Percentiles rank a stretch among this genome's conserved stretches.
Evolutionary conservation across 2,888 invertebrate genomes (phyloP).

Genomic region (Leptothorax acervorum): DNA sequence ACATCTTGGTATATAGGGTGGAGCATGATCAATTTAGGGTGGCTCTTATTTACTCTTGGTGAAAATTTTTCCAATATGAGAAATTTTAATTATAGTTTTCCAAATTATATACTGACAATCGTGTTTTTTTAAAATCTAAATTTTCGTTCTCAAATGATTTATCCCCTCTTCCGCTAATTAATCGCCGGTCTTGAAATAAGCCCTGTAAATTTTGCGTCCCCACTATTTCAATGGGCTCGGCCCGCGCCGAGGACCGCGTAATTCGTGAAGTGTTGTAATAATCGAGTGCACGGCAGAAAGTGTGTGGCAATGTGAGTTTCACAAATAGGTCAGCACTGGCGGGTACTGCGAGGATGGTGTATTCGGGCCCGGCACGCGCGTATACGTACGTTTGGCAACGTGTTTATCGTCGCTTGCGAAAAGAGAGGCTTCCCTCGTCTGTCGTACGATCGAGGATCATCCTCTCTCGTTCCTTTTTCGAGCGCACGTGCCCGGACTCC

Average conservation of each 20-base stretch:
- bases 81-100: background rate
- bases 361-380: slow-evolving; percentile 66
- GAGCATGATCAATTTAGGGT: slow-evolving; percentile 89
- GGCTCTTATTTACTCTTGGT: too few relatives aligned
- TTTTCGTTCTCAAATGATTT: background rate
- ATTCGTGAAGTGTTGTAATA: slow-evolving; percentile 77
- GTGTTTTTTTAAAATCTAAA: background rate
- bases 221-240: slow-evolving; percentile 22
- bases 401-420: slow-evolving; percentile 79
- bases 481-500: slow-evolving; percentile 17
- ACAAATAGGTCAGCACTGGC: slow-evolving; percentile 82
- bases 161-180: background rate
- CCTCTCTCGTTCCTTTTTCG: slow-evolving; percentile 23
- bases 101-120: background rate
- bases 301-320: slow-evolving; percentile 81
- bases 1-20: slow-evolving; percentile 90
- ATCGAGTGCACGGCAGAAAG: slow-evolving; percentile 71
- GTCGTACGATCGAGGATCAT: slow-evolving; percentile 24
- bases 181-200: background rate
- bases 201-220: slow-evolving; percentile 28
- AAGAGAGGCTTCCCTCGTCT: slow-evolving; percentile 59
- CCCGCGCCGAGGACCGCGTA: slow-evolving; percentile 56
- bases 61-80: too few relatives aligned
- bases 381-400: slow-evolving; percentile 74
- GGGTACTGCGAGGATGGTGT: slow-evolving; percentile 56